A percentile compares a stretch with the other conserved stretches of the same genome.
Conservation (phyloP, 2,888 invertebrate species). For the Tiphia femorata region DNA sequence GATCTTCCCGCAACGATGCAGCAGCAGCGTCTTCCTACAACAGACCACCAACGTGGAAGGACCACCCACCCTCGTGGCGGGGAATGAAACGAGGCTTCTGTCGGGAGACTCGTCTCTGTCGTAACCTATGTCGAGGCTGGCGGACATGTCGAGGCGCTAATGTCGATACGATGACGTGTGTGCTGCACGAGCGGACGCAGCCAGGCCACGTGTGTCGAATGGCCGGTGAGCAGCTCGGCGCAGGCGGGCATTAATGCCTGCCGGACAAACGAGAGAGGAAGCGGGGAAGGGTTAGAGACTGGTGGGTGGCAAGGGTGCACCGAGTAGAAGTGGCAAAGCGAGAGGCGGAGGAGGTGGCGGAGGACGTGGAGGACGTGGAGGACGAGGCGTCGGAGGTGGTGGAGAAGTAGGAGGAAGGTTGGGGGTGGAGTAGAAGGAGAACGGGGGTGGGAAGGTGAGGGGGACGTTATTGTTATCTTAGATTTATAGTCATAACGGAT, state of each 20-base stretch:
- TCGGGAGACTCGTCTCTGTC: slow-evolving; percentile 20
- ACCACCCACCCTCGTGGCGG: no score
- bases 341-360: slow-evolving; percentile 11
- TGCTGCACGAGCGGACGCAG: slow-evolving; percentile 17
- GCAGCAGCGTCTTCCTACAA: no score
- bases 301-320: slow-evolving; percentile 22
- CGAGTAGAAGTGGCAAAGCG: slow-evolving; percentile 6
- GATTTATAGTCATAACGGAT: slow-evolving; percentile 70
- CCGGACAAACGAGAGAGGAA: slow-evolving; percentile 45
- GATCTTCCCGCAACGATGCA: no score
- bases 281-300: slow-evolving; percentile 27
- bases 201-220: slow-evolving; percentile 60
- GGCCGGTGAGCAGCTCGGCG: slow-evolving; percentile 53
- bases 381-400: slow-evolving; percentile 29
- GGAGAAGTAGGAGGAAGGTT: slow-evolving; percentile 24
- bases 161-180: slow-evolving; percentile 38
- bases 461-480: slow-evolving; percentile 69
- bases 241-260: slow-evolving; percentile 61
- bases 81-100: no score
- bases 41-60: no score
- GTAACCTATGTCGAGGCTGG: slow-evolving; percentile 11
- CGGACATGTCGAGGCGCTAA: slow-evolving; percentile 28
- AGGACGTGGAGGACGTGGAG: slow-evolving; percentile 17
- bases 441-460: slow-evolving; percentile 47
- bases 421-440: slow-evolving; percentile 30